Evolutionary conservation across 2,113 vertebrate species (phyloP).

Genomic region (Sinocyclocheilus rhinocerous): DNA sequence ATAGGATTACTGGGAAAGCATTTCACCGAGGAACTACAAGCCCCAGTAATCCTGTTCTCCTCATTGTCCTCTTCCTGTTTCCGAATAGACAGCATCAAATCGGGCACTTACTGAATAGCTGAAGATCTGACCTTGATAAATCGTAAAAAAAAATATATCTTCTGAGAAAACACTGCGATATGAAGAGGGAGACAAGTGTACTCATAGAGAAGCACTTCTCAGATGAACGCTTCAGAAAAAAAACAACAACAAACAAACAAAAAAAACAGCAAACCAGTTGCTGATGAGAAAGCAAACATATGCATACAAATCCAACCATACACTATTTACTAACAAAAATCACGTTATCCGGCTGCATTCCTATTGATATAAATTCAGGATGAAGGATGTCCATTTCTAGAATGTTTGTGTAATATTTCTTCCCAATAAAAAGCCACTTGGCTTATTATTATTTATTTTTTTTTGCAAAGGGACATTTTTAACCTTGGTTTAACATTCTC

Average conservation of each 20-base stretch:
- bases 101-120: background rate
- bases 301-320: too few relatives aligned
- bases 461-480: too few relatives aligned
- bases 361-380: background rate
- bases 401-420: too few relatives aligned
- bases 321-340: too few relatives aligned
- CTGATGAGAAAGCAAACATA: background rate
- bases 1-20: conserved; percentile 62
- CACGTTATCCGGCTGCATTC: background rate
- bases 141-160: too few relatives aligned
- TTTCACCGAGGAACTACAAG: conserved; percentile 51
- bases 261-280: background rate
- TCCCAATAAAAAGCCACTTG: too few relatives aligned
- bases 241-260: too few relatives aligned
- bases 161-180: background rate
- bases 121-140: conserved; percentile 12
- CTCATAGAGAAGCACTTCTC: background rate
- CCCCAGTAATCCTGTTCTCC: conserved; percentile 55
- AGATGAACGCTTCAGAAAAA: background rate
- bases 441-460: background rate
- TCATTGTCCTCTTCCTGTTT: conserved; percentile 45
- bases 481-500: too few relatives aligned
- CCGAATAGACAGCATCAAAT: background rate
- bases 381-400: too few relatives aligned
- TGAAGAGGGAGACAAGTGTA: background rate